phyloP scores from a whole-genome alignment of 2,113 vertebrate species.

The Odontesthes bonariensis region DNA sequence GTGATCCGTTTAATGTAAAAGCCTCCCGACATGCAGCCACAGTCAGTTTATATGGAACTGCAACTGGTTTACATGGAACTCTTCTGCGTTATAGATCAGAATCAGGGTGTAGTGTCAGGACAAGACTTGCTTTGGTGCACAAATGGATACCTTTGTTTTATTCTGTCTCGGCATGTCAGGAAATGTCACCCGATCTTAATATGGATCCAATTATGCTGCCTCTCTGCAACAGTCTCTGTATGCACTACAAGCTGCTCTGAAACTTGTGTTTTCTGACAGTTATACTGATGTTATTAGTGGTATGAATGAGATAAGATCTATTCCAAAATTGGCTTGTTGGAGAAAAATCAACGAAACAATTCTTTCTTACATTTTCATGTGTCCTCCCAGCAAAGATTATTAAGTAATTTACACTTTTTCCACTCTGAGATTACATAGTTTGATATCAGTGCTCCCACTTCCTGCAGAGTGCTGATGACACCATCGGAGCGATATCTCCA shows the following conservation, averaged over 20 bases:
- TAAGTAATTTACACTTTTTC: neutral
- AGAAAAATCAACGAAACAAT: neutral
- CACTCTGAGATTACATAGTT: neutral
- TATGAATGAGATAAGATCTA: no score
- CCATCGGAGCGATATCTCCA: neutral
- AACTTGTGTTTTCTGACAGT: slow-evolving; percentile 18
- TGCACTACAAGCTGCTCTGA: neutral
- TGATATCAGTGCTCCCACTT: slow-evolving; percentile 7
- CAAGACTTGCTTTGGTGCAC: slow-evolving; percentile 20
- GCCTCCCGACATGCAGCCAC: slow-evolving; percentile 14
- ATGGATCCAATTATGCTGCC: slow-evolving; percentile 20
- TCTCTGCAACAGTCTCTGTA: neutral
- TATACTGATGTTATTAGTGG: neutral
- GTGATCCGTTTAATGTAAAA: slow-evolving; percentile 14
- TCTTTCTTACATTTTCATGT: no score
- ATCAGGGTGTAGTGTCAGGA: slow-evolving; percentile 31
- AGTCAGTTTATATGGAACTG: slow-evolving; percentile 5
- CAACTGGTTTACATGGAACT: neutral
- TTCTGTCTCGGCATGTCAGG: slow-evolving; percentile 39
- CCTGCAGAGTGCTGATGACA: slow-evolving; percentile 21
- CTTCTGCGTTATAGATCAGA: slow-evolving; percentile 8
- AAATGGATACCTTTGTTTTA: slow-evolving; percentile 28
- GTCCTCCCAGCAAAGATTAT: no score
- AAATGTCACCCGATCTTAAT: slow-evolving; percentile 41
- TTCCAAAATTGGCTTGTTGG: no score